Percentiles rank a stretch among this genome's conserved stretches.
Conservation (phyloP, 2,113 vertebrate genomes). For the Vombatus ursinus region DNA sequence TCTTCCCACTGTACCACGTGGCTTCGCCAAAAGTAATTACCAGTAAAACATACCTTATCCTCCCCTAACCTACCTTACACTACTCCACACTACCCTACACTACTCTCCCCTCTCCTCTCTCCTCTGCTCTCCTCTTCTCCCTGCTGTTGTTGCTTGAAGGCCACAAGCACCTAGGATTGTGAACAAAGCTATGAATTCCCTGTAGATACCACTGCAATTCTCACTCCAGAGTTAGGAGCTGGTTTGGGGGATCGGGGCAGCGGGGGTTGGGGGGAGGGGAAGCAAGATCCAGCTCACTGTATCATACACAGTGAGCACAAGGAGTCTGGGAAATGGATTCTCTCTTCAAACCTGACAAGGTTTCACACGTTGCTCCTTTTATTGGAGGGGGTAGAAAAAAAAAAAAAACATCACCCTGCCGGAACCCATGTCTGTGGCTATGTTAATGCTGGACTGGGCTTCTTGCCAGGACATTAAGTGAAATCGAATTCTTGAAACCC, state of each 20-base stretch:
- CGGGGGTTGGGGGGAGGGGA: rapidly evolving
- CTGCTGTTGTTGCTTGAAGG: not conserved
- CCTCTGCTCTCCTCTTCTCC: not conserved
- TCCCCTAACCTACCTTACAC: no score
- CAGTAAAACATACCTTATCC: no score
- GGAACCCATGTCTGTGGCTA: conserved; percentile 89
- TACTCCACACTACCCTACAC: no score
- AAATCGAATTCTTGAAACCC: conserved; percentile 99
- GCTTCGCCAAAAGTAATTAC: no score
- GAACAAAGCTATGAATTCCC: not conserved
- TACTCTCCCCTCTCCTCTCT: rapidly evolving
- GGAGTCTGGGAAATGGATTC: conserved; percentile 47
- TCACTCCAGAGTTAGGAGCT: not conserved
- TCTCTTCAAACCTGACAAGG: conserved; percentile 56
- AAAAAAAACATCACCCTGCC: not conserved
- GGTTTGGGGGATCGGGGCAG: not conserved
- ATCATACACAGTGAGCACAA: not conserved
- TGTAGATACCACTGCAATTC: not conserved
- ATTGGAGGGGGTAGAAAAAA: conserved; percentile 55
- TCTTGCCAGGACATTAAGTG: conserved; percentile 96
- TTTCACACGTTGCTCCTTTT: conserved; percentile 72
- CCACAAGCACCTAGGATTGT: not conserved
- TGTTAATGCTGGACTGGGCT: conserved; percentile 94
- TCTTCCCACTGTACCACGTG: not conserved
- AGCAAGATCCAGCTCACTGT: not conserved